Base-by-base conservation (phyloP, 2,113 vertebrate species). In the Syngnathoides biaculeatus region DNA sequence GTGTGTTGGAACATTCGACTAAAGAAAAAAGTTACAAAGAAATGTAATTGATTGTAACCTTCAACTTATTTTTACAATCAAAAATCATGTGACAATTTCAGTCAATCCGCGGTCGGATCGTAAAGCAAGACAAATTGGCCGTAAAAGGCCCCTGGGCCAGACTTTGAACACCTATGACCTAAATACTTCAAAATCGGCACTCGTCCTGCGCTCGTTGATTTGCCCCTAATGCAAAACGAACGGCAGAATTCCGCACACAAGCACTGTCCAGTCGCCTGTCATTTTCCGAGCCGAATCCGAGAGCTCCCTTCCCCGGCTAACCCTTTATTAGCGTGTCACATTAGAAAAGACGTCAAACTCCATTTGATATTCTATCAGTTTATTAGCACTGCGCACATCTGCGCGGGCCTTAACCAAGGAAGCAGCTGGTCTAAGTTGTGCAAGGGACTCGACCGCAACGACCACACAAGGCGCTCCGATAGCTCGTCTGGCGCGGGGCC, bases 401-500 rank as follows among this genome's bases (percentile, higher is more conserved):
- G 60, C 22, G 14, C 13, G 13, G 60, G 60, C 40, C 39, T 62
- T 62, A 14, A 42, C 22, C 40, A 15, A 66, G 50, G 74, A 72
- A 72, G 67, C 61, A 75, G 59, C 81, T 80, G 78, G 73, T 67
- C 38, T 15, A 62, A 42, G 13, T 52, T 26, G 60, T 26, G 60
- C 55, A 57, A 27, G 55, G 14, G 26, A 57, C 63, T 72, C 82
- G 70, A 84, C 86, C 83, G 73, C 87, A 80, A 42, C 86, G 74
- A 87, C 87, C 87, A 68, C 86, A 83, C 50, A n/a, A 62, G 64
- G 65, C 78, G 80, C 72, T 74, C 80, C 83, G 72, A 73, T 70
- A 82, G 65, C 50, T 79, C 70, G 26, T 84, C 70, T 88, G 86
- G 81, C 79, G 60, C 72, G 42, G 55, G 82, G 62, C 67, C 69